Conservation (phyloP, 2,113 vertebrate species). For the Choloepus hoffmanni region DNA sequence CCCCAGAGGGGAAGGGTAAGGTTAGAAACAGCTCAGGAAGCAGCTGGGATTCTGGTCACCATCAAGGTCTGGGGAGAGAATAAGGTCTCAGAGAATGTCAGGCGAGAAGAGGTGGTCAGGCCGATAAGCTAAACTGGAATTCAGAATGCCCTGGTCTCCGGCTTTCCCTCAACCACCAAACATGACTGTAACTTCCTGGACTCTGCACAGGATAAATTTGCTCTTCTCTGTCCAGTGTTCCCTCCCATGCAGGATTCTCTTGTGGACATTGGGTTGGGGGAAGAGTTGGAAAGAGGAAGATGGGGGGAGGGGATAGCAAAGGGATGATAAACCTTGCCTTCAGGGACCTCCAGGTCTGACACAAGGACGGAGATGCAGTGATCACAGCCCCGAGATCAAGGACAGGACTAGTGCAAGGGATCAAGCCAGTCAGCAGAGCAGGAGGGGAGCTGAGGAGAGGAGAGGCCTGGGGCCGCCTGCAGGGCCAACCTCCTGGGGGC, state of each 20-base stretch:
- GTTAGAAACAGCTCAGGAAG: conserved; percentile 63
- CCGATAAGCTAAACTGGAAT: neutral
- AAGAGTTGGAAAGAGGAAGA: neutral
- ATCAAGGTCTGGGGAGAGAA: conserved; percentile 26
- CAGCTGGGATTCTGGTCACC: conserved; percentile 69
- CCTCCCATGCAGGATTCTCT: neutral
- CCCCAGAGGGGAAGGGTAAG: conserved; percentile 54
- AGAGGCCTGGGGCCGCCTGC: neutral
- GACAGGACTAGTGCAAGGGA: neutral
- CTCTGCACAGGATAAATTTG: neutral
- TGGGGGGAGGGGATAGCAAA: neutral
- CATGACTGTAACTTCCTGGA: neutral
- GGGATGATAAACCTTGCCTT: neutral
- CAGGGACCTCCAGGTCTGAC: neutral
- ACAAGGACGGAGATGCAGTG: neutral
- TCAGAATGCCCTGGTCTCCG: neutral
- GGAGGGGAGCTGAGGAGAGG: neutral
- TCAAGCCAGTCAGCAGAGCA: neutral
- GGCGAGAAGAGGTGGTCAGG: neutral
- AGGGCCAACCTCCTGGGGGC: neutral
- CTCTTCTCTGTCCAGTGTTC: neutral
- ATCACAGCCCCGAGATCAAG: neutral
- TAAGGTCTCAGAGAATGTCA: conserved; percentile 11
- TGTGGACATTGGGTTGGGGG: neutral
- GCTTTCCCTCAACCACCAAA: neutral